Base-by-base conservation (phyloP, 2,888 invertebrate species). In the Pharmacophagus antenor region DNA sequence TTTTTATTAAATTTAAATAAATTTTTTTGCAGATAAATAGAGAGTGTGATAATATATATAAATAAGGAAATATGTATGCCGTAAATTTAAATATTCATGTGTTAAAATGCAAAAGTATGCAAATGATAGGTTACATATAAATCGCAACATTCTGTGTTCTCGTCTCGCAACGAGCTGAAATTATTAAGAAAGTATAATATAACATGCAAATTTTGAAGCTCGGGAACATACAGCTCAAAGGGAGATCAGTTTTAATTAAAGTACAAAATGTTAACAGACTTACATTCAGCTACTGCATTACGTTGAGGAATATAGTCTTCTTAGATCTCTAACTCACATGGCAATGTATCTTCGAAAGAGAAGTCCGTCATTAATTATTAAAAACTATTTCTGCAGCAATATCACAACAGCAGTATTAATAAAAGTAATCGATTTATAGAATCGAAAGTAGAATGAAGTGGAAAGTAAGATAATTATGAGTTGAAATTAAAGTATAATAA, bases 61-160 rank as follows among this genome's bases (percentile, higher is more conserved):
- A 15, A 37, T 15, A 8, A 31, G 46, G 27, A 31, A 21, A 37
- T 21, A 22, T 18, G 20, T 17, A 53, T 23, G 20, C 15, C 53
- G 23, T 42, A 53, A 41, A 22, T 48, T 25, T 58, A 53, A 37
- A 58, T 58, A 58, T 53, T 58, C 42, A 48, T 53, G 53, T 53
- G 48, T 37, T 53, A 25, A 53, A 58, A 53, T 58, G 58, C 58
- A 58, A 58, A 53, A 58, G 46, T 58, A 58, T 58, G 58, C 53
- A 58, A 58, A 53, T 58, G 25, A 42, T 21, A 53, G 46, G 53
- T 37, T 53, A 48, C 7, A 23, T 48, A 53, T 47, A 25, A 58
- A 58, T 21, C 58, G 48, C 42, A 48, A 17, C 42, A 53, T 17
- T 23, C 23, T 47, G 20, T 58, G 52, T 58, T 25, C 57, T 23